phyloP scores from a whole-genome alignment of 2,113 vertebrate genomes.

The Lasiurus borealis region DNA sequence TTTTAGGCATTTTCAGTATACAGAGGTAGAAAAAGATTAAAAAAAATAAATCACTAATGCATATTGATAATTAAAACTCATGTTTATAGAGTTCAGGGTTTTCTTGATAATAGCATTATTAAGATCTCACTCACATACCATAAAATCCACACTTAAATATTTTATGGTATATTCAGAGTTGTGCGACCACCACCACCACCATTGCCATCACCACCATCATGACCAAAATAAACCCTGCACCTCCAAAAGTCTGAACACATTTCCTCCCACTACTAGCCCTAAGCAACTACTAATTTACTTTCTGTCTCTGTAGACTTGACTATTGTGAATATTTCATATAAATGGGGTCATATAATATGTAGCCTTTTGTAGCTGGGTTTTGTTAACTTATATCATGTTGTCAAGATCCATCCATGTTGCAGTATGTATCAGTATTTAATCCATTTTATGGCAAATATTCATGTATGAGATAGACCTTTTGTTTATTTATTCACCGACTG shows the following conservation, averaged over 20 bases:
- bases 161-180: not conserved
- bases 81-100: not conserved
- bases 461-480: not conserved
- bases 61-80: not conserved
- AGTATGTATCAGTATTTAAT: not conserved
- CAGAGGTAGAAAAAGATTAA: not conserved
- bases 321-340: not conserved
- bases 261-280: not conserved
- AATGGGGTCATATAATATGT: not conserved
- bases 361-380: not conserved
- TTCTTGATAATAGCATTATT: not conserved
- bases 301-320: not conserved
- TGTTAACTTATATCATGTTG: not conserved
- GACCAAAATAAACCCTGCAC: not conserved
- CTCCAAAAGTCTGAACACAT: not conserved
- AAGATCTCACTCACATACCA: not conserved
- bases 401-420: not conserved
- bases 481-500: slow-evolving; percentile 1
- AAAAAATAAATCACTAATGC: not conserved
- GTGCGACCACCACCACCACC: not conserved
- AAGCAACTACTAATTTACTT: not conserved
- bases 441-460: not conserved
- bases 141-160: not conserved
- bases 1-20: not conserved
- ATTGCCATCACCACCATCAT: not conserved